phyloP scores from a whole-genome alignment of 1,140 invertebrate species.

The Latrodectus geometricus region DNA sequence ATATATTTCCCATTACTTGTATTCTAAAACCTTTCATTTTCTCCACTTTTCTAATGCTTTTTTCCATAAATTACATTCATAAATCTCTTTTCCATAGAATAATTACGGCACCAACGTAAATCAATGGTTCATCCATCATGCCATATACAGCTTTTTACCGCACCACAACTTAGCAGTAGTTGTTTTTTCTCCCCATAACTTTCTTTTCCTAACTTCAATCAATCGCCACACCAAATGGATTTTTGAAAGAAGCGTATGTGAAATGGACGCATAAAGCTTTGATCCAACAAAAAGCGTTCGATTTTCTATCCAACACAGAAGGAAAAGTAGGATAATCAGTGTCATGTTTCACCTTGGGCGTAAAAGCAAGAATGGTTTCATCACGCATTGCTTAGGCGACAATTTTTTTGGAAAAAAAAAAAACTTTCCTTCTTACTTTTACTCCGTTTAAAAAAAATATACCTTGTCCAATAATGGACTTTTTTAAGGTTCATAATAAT shows the following conservation, averaged over 20 bases:
- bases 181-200: not conserved
- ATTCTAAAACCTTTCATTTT: no score
- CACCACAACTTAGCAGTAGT: no score
- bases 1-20: no score
- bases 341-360: not conserved
- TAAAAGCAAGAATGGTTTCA: not conserved
- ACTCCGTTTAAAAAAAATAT: not conserved
- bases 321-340: not conserved
- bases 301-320: not conserved
- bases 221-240: not conserved
- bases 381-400: not conserved
- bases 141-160: no score
- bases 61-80: no score
- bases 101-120: no score
- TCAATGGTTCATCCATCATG: no score
- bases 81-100: no score
- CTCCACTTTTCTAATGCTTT: no score
- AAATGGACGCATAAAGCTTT: not conserved
- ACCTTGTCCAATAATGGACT: not conserved
- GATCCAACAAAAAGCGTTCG: not conserved
- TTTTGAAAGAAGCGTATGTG: not conserved
- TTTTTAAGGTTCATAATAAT: not conserved
- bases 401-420: not conserved
- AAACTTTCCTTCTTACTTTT: not conserved
- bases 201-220: not conserved